Evolutionary conservation across 2,113 vertebrate species (phyloP), one percentile per base, ranked within the genome.

Genomic region (Larimichthys crocea): DNA sequence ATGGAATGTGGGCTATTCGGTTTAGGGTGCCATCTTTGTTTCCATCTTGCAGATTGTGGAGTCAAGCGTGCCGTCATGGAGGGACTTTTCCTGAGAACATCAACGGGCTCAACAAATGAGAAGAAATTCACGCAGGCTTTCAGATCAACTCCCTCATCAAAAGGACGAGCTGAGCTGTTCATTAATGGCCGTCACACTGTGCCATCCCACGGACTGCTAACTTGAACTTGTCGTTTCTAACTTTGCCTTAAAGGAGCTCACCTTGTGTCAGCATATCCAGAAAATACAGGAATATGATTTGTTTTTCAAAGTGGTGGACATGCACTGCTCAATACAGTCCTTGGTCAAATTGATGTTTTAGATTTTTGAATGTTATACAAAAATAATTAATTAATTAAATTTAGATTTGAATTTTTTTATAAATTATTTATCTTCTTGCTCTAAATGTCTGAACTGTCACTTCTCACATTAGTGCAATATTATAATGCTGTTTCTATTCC

Each of bases 91-190:
- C 92, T 17, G 89, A 92, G 53, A 90, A 91, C 42, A 31, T 91
- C 42, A 95, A 94, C 4, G 92, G 94, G 42, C 63, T 93, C 74
- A 86, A 89, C 77, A 90, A 92, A 88, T 92, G 76, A 89, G 69
- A 80, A 40, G 3, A 63, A 42, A 42, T 35, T 52, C 44, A 29
- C 19, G 4, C 5, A 46, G 24, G 31, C 31, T 35, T 35, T 35
- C 31, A 35, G 24, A 69, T 74, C 52, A 56, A 56, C 15, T 57
- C 3, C 42, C 44, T 71, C 26, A 61, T 69, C 22, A 52, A 46
- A 55, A 24, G 26, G 49, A 74, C 52, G 9, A 42, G 42, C 29
- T 31, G 48, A 74, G 62, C 67, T 49, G 31, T 26, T 60, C 17
- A 59, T 70, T 59, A 62, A 49, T 69, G 19, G 42, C 48, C 44